Conservation (phyloP, 2,888 invertebrate species). For the Eupithecia subfuscata region DNA sequence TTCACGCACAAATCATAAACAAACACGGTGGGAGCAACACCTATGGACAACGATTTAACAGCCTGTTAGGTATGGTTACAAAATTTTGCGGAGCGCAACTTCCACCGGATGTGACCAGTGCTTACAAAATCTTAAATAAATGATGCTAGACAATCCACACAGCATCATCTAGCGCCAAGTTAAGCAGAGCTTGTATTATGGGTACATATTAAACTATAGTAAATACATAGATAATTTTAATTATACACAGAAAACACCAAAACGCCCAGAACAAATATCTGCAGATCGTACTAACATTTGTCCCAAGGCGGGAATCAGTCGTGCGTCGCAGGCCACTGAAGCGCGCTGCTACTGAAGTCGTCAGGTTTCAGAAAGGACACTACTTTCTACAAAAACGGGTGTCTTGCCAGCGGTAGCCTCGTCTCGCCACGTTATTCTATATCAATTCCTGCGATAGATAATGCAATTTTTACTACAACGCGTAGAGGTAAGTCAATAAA, state of each 20-base stretch:
- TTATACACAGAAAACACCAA: not conserved
- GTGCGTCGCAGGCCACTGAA: not conserved
- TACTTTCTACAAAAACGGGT: not conserved
- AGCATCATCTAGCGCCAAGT: not conserved
- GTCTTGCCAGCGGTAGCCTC: not conserved
- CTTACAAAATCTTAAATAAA: not conserved
- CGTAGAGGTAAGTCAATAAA: not conserved
- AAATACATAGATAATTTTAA: not conserved
- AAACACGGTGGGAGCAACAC: constrained; percentile 13
- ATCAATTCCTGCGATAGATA: not conserved
- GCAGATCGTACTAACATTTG: not conserved
- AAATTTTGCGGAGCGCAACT: not conserved
- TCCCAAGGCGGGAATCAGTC: not conserved
- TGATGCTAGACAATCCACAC: not conserved
- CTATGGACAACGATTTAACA: constrained; percentile 6
- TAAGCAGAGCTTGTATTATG: not conserved
- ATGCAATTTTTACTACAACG: not conserved
- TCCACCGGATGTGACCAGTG: not conserved
- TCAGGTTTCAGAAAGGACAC: not conserved
- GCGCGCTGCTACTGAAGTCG: not conserved
- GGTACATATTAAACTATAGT: not conserved
- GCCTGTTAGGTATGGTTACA: not conserved
- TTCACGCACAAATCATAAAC: constrained; percentile 29
- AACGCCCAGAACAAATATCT: not conserved
- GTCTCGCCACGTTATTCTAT: not conserved